These are phyloP conservation scores for Amphiprion clarkii DNA, from an alignment of 2,797 vertebrate genomes.

Conservation along the genomic window DNA sequence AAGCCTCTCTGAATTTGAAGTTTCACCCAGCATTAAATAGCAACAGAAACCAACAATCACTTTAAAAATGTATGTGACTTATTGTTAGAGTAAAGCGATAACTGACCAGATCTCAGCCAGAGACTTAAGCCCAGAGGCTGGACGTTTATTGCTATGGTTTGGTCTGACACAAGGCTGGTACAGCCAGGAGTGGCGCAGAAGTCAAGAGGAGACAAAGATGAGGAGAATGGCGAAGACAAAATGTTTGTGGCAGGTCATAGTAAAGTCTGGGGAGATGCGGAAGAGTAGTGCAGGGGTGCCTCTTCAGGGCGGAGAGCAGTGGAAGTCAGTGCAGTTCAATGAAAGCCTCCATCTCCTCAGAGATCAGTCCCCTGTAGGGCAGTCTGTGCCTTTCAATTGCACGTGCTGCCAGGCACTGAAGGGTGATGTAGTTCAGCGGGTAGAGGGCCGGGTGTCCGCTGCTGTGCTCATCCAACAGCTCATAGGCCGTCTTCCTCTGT, in stretches of 20 bases:
- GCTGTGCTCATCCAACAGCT: conserved; percentile 93
- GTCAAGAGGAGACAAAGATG: conserved; percentile 22
- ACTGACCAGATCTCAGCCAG: conserved; percentile 49
- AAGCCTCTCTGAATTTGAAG: conserved; percentile 44
- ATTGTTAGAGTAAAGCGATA: conserved; percentile 40
- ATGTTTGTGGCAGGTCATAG: conserved; percentile 20
- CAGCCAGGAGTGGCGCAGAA: conserved; percentile 25
- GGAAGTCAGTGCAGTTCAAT: conserved; percentile 93
- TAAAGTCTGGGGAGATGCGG: conserved; percentile 9
- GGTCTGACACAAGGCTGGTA: conserved; percentile 59
- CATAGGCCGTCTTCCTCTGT: conserved; percentile 91
- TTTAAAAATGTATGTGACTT: conserved; percentile 41
- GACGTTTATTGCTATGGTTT: conserved; percentile 79
- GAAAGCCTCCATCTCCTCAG: conserved; percentile 96
- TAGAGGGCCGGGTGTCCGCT: conserved; percentile 89
- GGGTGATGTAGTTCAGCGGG: conserved; percentile 93
- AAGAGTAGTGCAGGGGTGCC: conserved; percentile 20
- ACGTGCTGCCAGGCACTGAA: conserved; percentile 97
- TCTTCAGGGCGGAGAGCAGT: conserved; percentile 25
- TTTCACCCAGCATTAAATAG: conserved; percentile 46
- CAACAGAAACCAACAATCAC: conserved; percentile 46
- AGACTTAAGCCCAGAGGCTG: conserved; percentile 47
- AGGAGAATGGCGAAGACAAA: conserved; percentile 2
- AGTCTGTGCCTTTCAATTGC: conserved; percentile 94
- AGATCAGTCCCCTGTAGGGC: conserved; percentile 95